phyloP scores from a whole-genome alignment of 1,140 invertebrate species.

The Aphelinus atriplicis region DNA sequence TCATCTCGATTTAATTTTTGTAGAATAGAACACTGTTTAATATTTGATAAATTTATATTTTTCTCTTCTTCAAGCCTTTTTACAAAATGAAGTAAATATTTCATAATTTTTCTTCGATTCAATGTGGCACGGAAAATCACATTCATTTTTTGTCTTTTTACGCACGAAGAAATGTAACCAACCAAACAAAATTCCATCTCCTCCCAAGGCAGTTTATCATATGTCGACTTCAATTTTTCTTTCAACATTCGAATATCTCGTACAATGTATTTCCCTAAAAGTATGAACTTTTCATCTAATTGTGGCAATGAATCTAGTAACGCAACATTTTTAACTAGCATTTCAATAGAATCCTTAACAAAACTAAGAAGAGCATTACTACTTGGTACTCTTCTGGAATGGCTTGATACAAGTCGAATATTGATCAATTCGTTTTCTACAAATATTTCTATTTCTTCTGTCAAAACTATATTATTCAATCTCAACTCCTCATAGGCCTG shows the following conservation, averaged over 20 bases:
- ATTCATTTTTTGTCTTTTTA: not conserved
- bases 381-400: not conserved
- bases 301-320: not conserved
- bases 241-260: constrained; percentile 1
- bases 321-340: not conserved
- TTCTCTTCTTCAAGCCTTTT: not conserved
- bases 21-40: not conserved
- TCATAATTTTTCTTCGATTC: constrained; percentile 1
- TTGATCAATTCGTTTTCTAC: constrained; percentile 9
- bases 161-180: not conserved
- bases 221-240: constrained; percentile 1
- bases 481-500: constrained; percentile 13
- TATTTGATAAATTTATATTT: too few relatives aligned
- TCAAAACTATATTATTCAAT: constrained; percentile 7
- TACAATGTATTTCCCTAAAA: not conserved
- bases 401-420: not conserved
- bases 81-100: constrained; percentile 9
- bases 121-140: not conserved
- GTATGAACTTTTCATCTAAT: constrained; percentile 1
- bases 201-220: constrained; percentile 15
- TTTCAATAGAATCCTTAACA: not conserved
- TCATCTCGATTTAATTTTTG: constrained; percentile 10
- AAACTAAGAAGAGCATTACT: too few relatives aligned
- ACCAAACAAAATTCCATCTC: constrained; percentile 22
- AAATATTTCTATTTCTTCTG: not conserved